These are phyloP conservation scores for Cacoxenus indagator DNA, from an alignment of 2,888 invertebrate genomes.

Conservation along the genomic window DNA sequence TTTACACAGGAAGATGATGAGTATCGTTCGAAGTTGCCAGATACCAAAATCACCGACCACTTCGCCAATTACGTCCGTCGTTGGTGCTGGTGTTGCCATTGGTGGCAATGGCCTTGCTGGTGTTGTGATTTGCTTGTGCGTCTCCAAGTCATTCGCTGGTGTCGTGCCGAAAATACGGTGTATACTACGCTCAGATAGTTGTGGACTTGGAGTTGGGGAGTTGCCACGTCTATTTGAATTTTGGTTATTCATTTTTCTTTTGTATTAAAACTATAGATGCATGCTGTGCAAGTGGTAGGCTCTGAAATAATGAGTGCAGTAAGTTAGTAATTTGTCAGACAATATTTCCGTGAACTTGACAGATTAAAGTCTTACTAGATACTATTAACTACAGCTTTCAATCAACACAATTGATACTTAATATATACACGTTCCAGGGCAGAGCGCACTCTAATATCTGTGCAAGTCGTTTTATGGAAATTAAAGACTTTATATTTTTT, in stretches of 20 bases:
- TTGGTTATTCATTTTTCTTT: slow-evolving; percentile 25
- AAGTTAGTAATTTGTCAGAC: not conserved
- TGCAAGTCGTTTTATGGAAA: too few species aligned
- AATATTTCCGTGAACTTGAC: too few species aligned
- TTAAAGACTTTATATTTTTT: too few species aligned
- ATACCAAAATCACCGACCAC: slow-evolving; percentile 70
- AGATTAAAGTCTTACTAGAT: too few species aligned
- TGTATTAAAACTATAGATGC: not conserved
- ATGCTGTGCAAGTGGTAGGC: too few species aligned
- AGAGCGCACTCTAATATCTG: too few species aligned
- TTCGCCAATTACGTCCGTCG: slow-evolving; percentile 61
- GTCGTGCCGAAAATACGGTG: slow-evolving; percentile 9
- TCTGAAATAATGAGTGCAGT: not conserved
- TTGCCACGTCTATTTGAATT: slow-evolving; percentile 26
- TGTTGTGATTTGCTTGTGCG: not conserved
- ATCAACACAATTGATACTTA: too few species aligned
- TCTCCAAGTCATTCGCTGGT: not conserved
- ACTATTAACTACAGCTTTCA: too few species aligned
- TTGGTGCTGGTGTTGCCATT: slow-evolving; percentile 14
- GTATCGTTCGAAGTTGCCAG: slow-evolving; percentile 70
- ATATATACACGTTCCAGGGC: too few species aligned
- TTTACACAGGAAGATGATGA: slow-evolving; percentile 71
- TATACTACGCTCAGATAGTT: slow-evolving; percentile 43
- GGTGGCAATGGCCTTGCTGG: not conserved
- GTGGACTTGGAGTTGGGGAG: slow-evolving; percentile 43